A percentile compares a stretch with the other conserved stretches of the same genome.
phyloP scores from a whole-genome alignment of 2,113 vertebrate genomes.

The Hippocampus comes region DNA sequence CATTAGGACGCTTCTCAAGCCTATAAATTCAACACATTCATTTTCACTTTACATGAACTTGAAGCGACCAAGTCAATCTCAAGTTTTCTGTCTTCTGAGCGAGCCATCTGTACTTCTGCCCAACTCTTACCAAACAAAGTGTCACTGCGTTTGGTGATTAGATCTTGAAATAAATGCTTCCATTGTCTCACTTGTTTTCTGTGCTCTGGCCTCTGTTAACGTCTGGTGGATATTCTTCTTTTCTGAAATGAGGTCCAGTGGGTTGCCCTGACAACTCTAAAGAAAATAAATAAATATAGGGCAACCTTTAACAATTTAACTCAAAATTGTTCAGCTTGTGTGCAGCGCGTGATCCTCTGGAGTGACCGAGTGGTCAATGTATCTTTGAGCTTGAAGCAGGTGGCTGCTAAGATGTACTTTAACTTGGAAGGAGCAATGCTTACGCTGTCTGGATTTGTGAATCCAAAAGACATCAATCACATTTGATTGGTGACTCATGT shows the following conservation, averaged over 20 bases:
- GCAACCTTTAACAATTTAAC: neutral
- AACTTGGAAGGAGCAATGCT: neutral
- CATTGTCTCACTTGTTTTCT: neutral
- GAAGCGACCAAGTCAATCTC: no score
- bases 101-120: no score
- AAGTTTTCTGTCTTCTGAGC: no score
- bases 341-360: neutral
- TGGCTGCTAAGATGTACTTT: neutral
- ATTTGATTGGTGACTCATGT: neutral
- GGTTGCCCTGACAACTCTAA: neutral
- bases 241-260: neutral
- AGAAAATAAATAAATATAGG: neutral
- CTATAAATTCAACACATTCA: no score
- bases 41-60: neutral
- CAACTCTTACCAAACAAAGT: no score
- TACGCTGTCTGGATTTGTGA: neutral
- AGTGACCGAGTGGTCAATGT: neutral
- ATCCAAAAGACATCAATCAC: neutral
- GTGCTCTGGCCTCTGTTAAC: neutral
- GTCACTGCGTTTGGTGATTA: no score
- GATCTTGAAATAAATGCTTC: no score
- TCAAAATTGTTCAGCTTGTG: neutral
- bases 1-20: neutral
- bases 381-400: neutral
- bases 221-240: neutral